A percentile compares a stretch with the other conserved stretches of the same genome.
Conservation (phyloP, 2,113 vertebrate species). For the Zosterops lateralis region DNA sequence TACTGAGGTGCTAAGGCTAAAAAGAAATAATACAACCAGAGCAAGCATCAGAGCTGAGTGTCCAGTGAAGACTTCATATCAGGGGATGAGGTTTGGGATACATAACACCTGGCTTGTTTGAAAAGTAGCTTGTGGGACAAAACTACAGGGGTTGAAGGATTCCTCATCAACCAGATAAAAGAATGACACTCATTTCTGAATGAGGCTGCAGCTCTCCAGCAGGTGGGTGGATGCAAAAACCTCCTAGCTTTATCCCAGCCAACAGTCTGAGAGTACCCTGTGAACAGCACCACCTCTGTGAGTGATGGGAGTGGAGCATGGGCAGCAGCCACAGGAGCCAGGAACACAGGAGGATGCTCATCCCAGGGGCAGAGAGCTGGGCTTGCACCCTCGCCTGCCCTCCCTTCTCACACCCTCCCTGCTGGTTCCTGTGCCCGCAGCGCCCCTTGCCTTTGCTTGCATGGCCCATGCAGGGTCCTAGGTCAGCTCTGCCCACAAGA, state of each 20-base stretch:
- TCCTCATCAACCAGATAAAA: background rate
- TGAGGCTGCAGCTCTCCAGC: background rate
- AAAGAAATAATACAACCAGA: background rate
- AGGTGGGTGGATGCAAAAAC: background rate
- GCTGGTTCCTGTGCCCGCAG: background rate
- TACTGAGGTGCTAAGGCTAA: background rate
- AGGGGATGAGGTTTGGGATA: background rate
- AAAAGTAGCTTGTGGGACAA: background rate
- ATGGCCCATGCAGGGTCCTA: fast-evolving
- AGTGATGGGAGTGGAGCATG: fast-evolving
- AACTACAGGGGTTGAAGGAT: background rate
- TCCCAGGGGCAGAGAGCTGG: background rate
- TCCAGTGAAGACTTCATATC: background rate
- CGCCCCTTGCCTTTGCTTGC: background rate
- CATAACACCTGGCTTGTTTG: background rate
- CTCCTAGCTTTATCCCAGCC: background rate
- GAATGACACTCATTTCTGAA: background rate
- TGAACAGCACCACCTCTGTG: background rate
- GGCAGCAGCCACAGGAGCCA: background rate
- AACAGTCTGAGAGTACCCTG: fast-evolving
- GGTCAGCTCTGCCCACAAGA: background rate
- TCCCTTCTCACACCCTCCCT: background rate
- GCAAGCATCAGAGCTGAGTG: background rate
- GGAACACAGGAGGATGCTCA: background rate
- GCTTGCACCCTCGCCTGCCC: background rate